phyloP scores from a whole-genome alignment of 2,797 vertebrate genomes.

The Onychomys leucogaster region DNA sequence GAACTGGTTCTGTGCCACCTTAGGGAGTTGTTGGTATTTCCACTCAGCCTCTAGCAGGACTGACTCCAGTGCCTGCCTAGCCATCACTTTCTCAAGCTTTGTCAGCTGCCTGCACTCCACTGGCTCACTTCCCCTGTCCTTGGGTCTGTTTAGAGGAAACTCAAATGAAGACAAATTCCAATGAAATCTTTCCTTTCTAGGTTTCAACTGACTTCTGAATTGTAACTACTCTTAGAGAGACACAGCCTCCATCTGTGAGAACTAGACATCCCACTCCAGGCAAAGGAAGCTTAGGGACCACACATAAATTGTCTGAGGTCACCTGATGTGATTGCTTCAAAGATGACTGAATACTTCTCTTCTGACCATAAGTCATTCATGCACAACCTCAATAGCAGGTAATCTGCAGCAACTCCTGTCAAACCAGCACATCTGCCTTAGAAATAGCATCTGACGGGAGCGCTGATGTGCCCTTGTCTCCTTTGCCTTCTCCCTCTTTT shows the following conservation, averaged over 20 bases:
- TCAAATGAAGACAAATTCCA: background rate
- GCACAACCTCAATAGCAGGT: accelerated
- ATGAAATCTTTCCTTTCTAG: background rate
- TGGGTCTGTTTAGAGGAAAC: background rate
- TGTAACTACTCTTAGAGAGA: background rate
- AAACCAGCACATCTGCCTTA: background rate
- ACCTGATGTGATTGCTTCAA: background rate
- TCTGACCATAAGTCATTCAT: background rate
- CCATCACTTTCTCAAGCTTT: background rate
- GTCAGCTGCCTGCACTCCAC: background rate
- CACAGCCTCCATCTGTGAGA: background rate
- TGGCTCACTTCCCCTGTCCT: background rate
- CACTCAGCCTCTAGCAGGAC: background rate
- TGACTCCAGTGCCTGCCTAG: background rate
- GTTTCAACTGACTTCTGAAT: slow-evolving; percentile 10
- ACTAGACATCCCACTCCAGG: background rate
- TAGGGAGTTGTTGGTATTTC: background rate
- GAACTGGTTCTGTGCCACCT: background rate
- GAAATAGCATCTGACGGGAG: background rate
- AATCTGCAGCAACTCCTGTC: accelerated
- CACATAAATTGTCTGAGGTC: background rate
- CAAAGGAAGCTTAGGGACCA: background rate
- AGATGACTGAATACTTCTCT: background rate
- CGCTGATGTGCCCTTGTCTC: background rate
- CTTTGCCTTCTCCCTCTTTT: background rate